phyloP scores from a whole-genome alignment of 2,888 invertebrate genomes.

The Macrophya annulata region DNA sequence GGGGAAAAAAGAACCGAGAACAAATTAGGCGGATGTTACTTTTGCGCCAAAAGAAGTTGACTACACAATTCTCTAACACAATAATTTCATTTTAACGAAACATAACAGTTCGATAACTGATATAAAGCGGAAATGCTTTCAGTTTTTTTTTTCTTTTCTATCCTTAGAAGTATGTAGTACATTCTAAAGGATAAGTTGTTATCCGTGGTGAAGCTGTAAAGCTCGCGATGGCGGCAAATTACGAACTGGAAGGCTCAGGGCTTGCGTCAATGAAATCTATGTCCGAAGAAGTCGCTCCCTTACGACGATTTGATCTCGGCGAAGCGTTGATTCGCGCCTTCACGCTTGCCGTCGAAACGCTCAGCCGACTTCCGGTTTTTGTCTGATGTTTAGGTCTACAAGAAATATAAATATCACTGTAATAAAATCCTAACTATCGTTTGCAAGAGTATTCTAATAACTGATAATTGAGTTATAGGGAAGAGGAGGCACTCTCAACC shows the following conservation, averaged over 20 bases:
- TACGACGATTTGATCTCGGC: conserved; percentile 66
- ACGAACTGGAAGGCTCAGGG: conserved; percentile 75
- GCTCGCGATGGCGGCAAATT: conserved; percentile 58
- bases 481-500: too few species aligned
- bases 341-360: conserved; percentile 74
- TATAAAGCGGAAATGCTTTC: background rate
- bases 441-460: background rate
- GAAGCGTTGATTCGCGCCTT: conserved; percentile 75
- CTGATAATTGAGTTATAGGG: background rate
- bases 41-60: background rate
- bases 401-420: conserved; percentile 51
- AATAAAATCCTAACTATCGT: background rate
- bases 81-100: background rate
- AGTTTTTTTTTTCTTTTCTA: background rate
- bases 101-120: background rate
- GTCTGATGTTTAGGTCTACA: conserved; percentile 59
- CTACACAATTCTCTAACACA: background rate
- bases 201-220: background rate
- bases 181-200: background rate
- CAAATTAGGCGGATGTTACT: background rate
- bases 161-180: background rate
- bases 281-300: conserved; percentile 68
- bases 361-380: conserved; percentile 68
- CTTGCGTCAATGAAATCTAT: conserved; percentile 76
- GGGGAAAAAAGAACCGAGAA: background rate